These are phyloP conservation scores for Mamestra brassicae DNA, from an alignment of 2,888 invertebrate species.

Conservation along the genomic window DNA sequence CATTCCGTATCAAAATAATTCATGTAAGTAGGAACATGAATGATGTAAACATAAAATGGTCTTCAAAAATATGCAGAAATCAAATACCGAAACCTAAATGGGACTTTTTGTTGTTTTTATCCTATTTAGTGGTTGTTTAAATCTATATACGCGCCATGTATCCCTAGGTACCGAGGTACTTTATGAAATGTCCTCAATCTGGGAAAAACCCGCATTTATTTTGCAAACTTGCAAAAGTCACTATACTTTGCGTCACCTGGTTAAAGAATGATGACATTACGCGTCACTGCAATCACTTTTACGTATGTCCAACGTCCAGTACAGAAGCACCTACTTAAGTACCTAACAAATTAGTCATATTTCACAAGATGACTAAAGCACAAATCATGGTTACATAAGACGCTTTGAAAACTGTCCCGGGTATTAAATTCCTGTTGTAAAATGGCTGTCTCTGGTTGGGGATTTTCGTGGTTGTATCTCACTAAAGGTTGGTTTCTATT, in stretches of 20 bases:
- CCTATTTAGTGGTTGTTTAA: not conserved
- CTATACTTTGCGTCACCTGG: conserved; percentile 42
- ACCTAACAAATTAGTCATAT: not conserved
- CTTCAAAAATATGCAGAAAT: too few relatives aligned
- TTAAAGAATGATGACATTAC: conserved; percentile 23
- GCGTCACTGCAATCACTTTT: conserved; percentile 17
- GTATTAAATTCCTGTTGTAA: conserved; percentile 11
- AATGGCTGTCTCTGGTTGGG: not conserved
- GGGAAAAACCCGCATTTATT: conserved; percentile 4
- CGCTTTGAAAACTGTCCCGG: not conserved
- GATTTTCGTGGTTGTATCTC: conserved; percentile 2
- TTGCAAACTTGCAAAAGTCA: not conserved
- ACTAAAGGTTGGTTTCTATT: not conserved
- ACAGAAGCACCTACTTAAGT: not conserved
- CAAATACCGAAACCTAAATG: not conserved
- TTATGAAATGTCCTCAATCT: not conserved
- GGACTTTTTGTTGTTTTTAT: not conserved
- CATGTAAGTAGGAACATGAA: too few relatives aligned
- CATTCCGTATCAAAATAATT: too few relatives aligned
- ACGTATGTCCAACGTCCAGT: not conserved
- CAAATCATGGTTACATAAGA: not conserved
- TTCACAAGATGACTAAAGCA: not conserved
- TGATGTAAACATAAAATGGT: too few relatives aligned
- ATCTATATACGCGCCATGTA: not conserved
- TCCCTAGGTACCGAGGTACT: not conserved